A percentile compares a stretch with the other conserved stretches of the same genome.
Conservation (phyloP, 2,888 invertebrate genomes). For the Cremastinae sp. region DNA sequence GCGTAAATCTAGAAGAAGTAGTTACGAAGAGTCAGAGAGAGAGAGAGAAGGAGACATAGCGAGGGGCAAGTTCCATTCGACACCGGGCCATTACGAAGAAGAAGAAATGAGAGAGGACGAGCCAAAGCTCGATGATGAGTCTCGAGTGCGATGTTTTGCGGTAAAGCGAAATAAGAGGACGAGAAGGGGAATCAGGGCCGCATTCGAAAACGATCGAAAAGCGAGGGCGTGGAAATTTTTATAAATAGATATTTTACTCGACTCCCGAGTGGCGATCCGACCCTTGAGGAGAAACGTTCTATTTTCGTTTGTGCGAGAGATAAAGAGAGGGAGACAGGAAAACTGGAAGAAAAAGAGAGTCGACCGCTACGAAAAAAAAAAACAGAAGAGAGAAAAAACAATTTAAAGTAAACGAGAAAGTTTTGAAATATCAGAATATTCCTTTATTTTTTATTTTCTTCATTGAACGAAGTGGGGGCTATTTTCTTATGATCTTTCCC, state of each 20-base stretch:
- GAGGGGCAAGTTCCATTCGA: slow-evolving; percentile 28
- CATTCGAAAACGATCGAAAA: slow-evolving; percentile 57
- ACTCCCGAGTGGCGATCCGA: slow-evolving; percentile 71
- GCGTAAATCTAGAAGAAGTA: slow-evolving; percentile 11
- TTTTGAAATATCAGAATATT: slow-evolving; percentile 1
- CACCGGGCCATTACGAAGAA: slow-evolving; percentile 12
- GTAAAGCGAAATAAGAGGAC: slow-evolving; percentile 17
- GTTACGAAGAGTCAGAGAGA: slow-evolving; percentile 12
- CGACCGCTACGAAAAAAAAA: slow-evolving; percentile 26
- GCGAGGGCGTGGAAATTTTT: slow-evolving; percentile 67
- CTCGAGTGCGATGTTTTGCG: slow-evolving; percentile 55
- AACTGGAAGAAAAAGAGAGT: slow-evolving; percentile 31
- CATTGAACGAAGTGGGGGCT: slow-evolving; percentile 10
- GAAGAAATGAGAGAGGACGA: slow-evolving; percentile 8
- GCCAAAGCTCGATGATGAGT: slow-evolving; percentile 44
- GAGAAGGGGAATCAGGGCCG: slow-evolving; percentile 71
- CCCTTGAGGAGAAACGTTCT: slow-evolving; percentile 72
- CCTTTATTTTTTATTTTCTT: slow-evolving; percentile 40
- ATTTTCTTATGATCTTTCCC: slow-evolving; percentile 30
- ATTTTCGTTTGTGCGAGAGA: slow-evolving; percentile 65
- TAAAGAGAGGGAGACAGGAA: slow-evolving; percentile 39
- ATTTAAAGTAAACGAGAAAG: slow-evolving; percentile 11
- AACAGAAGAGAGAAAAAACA: slow-evolving; percentile 30
- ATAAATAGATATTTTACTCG: slow-evolving; percentile 72
- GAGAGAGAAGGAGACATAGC: no score